A percentile compares a stretch with the other conserved stretches of the same genome.
These are phyloP conservation scores for Thelaira solivaga DNA, from an alignment of 2,888 invertebrate species.

Conservation along the genomic window DNA sequence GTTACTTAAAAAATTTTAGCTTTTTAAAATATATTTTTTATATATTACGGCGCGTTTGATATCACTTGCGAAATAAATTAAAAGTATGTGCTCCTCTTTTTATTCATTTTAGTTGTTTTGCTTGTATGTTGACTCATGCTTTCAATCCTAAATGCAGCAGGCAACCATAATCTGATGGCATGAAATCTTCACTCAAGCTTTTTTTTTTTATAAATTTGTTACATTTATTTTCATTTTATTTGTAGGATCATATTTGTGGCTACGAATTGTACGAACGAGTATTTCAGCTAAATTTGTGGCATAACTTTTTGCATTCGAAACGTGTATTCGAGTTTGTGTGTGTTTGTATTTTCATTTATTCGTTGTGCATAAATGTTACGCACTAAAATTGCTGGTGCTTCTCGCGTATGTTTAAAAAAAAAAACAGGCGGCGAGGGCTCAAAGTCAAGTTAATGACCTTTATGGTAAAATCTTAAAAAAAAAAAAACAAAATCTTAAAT, in stretches of 20 bases:
- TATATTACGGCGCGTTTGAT: too few relatives aligned
- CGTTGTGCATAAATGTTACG: conserved; percentile 20
- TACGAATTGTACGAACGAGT: too few relatives aligned
- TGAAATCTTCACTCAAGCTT: not conserved
- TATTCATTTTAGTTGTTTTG: too few relatives aligned
- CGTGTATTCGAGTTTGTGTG: not conserved
- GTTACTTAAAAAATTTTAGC: too few relatives aligned
- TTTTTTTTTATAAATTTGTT: not conserved
- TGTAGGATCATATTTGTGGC: not conserved
- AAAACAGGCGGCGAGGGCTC: conserved; percentile 32
- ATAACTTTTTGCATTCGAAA: not conserved
- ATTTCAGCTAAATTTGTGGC: not conserved
- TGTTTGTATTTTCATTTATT: not conserved
- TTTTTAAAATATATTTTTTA: too few relatives aligned
- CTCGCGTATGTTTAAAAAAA: conserved; percentile 2
- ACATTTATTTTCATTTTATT: conserved; percentile 1
- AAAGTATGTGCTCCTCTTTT: too few relatives aligned
- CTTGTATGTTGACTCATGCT: not conserved
- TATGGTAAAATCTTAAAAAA: conserved; percentile 29
- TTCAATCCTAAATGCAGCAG: not conserved
- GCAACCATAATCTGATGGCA: conserved; percentile 10
- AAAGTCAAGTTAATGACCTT: conserved; percentile 62
- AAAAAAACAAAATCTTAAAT: conserved; percentile 24
- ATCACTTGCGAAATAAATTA: too few relatives aligned
- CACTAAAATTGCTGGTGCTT: conserved; percentile 16